Base-by-base conservation (phyloP, 2,113 vertebrate genomes). In the Microcebus murinus region DNA sequence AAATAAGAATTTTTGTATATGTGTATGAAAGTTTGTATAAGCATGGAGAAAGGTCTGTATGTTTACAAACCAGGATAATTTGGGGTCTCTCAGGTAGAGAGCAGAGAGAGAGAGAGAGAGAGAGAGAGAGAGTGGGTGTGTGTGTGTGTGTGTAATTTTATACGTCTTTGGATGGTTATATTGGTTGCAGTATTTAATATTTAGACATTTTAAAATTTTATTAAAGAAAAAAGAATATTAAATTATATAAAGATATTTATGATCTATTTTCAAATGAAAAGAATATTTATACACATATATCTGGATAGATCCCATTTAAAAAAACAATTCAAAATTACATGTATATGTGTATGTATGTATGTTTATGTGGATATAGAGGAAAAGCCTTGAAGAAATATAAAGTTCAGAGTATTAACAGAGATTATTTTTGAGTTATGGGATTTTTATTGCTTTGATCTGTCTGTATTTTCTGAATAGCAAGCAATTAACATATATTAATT, bases 401-500 rank as follows among this genome's bases (percentile, higher is more conserved):
- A 77, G 18, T 65, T 87, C 76, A 70, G 91, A 90, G 76, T 42
- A 10, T 80, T 95, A 86, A 87, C 34, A 57, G 29, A 31, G n/a
- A 61, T 80, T 67, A 90, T 67, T 84, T 84, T 39, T 94, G 74
- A 87, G 3, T 79, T 68, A 48, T 65, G 61, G 52, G 63, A 59
- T 80, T 55, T 94, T 93, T 91, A 80, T 73, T 70, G n/a, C 39
- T 88, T 91, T 57, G 29, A 92, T 87, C 65, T 82, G 7, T 90
- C 6, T 68, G 3, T 52, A 74, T 91, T 91, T 95, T 91, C 67
- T 93, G 67, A 96, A 39, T 48, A 71, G 48, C n/a, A 92, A 90
- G 42, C 80, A 77, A 86, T 85, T 91, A 91, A 36, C 36, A 70
- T 63, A 74, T 87, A 79, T 87, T 92, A 73, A 73, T 86, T 77